Evolutionary conservation across 2,888 invertebrate species (phyloP).

Genomic region (Galerucella nymphaeae): DNA sequence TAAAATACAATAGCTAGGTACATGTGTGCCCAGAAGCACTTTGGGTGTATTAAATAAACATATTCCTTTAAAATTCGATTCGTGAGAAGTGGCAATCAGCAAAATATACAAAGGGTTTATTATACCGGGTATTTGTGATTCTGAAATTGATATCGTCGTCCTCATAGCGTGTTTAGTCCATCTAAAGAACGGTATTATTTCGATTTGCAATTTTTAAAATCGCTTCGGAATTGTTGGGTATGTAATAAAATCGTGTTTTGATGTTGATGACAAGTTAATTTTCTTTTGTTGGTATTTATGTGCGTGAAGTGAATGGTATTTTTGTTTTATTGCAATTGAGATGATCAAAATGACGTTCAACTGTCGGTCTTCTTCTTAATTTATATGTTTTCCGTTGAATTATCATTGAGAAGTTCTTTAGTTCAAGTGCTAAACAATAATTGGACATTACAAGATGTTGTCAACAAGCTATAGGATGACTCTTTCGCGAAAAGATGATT

Average conservation of each 20-base stretch:
- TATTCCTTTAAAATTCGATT: conserved; percentile 11
- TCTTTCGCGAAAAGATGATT: background rate
- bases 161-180: conserved; percentile 27
- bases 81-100: conserved; percentile 16
- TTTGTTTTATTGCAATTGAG: conserved; percentile 1
- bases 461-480: background rate
- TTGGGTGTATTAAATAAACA: background rate
- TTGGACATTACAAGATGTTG: background rate
- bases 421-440: background rate
- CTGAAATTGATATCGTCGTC: conserved; percentile 28
- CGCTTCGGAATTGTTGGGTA: conserved; percentile 7
- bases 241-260: conserved; percentile 15
- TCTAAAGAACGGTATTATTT: conserved; percentile 26
- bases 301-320: background rate
- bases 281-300: conserved; percentile 4
- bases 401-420: background rate
- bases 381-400: background rate
- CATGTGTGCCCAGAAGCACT: conserved; percentile 2
- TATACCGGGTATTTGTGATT: conserved; percentile 19
- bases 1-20: background rate
- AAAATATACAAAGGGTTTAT: conserved; percentile 15
- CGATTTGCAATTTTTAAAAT: conserved; percentile 28
- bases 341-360: background rate
- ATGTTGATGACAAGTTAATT: conserved; percentile 15
- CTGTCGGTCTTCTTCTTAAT: background rate